phyloP scores from a whole-genome alignment of 2,113 vertebrate species.

The Phylloscopus whistleri region DNA sequence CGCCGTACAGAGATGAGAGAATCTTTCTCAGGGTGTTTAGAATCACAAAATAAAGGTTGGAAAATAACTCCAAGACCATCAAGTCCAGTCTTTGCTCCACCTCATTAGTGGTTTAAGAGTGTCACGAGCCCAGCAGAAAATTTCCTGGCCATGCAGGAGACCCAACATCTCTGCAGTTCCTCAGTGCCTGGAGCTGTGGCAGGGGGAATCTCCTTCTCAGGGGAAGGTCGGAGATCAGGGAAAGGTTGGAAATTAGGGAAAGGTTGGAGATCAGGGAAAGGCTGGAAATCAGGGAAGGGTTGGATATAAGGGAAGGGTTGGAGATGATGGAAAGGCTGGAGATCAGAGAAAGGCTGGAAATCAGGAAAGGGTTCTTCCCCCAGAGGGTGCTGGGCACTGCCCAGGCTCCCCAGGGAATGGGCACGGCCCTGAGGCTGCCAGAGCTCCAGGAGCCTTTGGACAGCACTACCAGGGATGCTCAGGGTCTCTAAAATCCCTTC shows the following conservation, averaged over 20 bases:
- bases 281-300: background rate
- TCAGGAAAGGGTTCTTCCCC: background rate
- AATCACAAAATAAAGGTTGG: background rate
- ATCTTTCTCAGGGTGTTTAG: background rate
- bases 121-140: background rate
- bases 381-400: background rate
- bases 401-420: background rate
- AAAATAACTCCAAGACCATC: background rate
- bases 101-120: background rate
- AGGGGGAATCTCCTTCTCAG: background rate
- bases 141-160: no score
- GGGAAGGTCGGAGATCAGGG: background rate
- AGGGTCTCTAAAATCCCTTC: background rate
- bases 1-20: accelerated
- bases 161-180: background rate
- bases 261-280: no score
- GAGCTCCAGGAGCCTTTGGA: background rate
- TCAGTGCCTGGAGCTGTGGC: background rate
- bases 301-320: no score
- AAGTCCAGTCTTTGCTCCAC: background rate
- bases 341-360: no score
- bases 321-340: background rate
- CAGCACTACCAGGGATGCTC: accelerated
- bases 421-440: background rate
- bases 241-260: background rate